Evolutionary conservation across 2,113 vertebrate species (phyloP), one percentile per base, ranked within the genome.

Genomic region (Sander lucioperca): DNA sequence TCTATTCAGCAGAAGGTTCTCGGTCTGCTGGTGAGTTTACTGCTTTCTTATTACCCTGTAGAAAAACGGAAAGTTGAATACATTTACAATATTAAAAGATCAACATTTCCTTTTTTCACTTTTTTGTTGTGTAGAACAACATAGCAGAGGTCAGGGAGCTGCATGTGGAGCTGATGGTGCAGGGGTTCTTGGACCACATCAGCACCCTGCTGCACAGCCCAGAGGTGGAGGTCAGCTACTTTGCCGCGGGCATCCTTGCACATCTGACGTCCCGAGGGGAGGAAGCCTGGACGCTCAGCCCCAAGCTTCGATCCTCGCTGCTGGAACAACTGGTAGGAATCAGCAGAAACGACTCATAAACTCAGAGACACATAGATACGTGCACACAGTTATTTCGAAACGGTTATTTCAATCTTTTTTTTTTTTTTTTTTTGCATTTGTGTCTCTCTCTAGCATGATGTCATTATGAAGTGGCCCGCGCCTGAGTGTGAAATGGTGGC

Each of bases 401-500:
- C 18, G 6, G 14, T 30, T 18, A 12, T 23, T 33, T 80, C 19
- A 84, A 2, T 14, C 5, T 58, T 15, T 53, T 25, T 30, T 58
- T 15, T 53, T 30, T 30, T 30, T 4, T 10, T 1, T 8, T 63
- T 19, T 51, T 30, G 1, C 1, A 0, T 51, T n/a, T 77, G 13
- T 82, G n/a, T 77, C 39, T 89, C 39, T 87, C 94, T 93, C 15
- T 83, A 99, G 98, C 97, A 99, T 83, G 95, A 96, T 80, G 96
- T 97, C 86, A 99, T 99, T 91, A 96, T 98, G 93, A 97, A 97
- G 88, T 99, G 98, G 98, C 97, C 97, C 8, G 95, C 97, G 1
- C 98, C 98, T 4, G 97, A 99, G 45, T 99, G 97, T 94, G 98
- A 99, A 92, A 99, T 99, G 98, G 98, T 99, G 87, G 98, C 98